Base-by-base conservation (phyloP, 2,113 vertebrate genomes). In the Centropristis striata region DNA sequence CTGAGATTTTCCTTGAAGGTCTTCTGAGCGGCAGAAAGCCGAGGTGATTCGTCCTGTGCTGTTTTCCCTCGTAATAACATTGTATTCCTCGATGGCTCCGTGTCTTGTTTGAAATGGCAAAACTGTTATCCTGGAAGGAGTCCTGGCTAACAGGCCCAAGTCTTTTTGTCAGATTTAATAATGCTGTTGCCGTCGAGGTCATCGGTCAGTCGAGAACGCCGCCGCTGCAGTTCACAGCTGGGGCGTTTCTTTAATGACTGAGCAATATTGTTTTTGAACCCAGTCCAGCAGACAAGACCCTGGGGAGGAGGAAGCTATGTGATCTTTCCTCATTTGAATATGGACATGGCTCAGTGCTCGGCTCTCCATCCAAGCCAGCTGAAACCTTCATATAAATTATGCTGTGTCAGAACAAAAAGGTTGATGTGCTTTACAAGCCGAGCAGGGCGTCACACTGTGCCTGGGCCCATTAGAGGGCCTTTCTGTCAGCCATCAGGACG, bases 231-330 rank as follows among this genome's bases (percentile, higher is more conserved):
- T 76, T 75, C n/a, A 78, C 60, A 10, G n/a, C 37, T 3, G 1
- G 20, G 14, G 7, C 32, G 71, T 55, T 47, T 50, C 39, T 16
- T 68, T 23, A 88, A 75, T 76, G 74, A 59, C 42, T 37, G 42
- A 67, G 68, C 46, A 68, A 63, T 84, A 71, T 80, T 81, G 27
- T 55, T 75, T 80, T 75, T 82, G 28, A 81, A 59, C 42, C 5
- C 44, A 25, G 46, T 61, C 76, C 50, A 69, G 71, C 63, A 63
- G 51, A 81, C 18, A 66, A 42, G 14, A 58, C 39, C 18, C 53
- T 16, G 36, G 51, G 44, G 61, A 80, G 42, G 47, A 76, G 63
- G 53, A 51, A 0, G 0, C 39, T 36, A 27, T 63, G 61, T 83
- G 25, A 81, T 81, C 63, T 51, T 42, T 63, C 11, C 60, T 71